Evolutionary conservation across 1,140 invertebrate genomes (phyloP).

Genomic region (Apis mellifera): Amel_HAv3.1 CM009934.2:11750001-11750500

Average conservation of each 20-base stretch:
- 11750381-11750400: not conserved
- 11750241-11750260: constrained; percentile 36
- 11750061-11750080: not conserved
- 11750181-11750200: not conserved
- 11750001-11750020: too few species aligned
- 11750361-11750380: constrained; percentile 44
- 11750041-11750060: too few species aligned
- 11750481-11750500: too few species aligned
- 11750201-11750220: not conserved
- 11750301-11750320: constrained; percentile 17
- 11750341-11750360: constrained; percentile 8
- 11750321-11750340: constrained; percentile 47
- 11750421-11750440: constrained; percentile 42
- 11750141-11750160: constrained; percentile 10
- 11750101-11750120: too few species aligned
- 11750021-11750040: too few species aligned
- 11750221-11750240: constrained; percentile 42
- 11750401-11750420: constrained; percentile 42
- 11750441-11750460: not conserved
- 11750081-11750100: too few species aligned
- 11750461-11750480: constrained; percentile 18
- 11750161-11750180: constrained; percentile 37
- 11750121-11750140: not conserved
- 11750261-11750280: constrained; percentile 43
- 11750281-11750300: not conserved